Evolutionary conservation across 2,113 vertebrate species (phyloP).

Genomic region (Stercorarius parasiticus): DNA sequence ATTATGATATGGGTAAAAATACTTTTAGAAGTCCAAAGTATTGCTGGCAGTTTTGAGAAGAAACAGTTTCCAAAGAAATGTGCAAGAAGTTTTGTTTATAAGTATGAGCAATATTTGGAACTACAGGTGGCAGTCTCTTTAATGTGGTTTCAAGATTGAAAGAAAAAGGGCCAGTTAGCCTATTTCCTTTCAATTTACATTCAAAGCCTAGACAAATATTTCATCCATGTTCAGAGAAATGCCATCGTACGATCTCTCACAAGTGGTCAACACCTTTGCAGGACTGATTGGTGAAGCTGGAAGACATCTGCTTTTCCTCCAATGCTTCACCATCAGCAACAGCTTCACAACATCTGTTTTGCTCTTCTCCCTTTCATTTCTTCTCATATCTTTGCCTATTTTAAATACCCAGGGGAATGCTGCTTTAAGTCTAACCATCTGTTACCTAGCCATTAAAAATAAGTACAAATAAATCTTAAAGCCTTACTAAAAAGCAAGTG

Average conservation of each 20-base stretch:
- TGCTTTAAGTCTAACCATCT: conserved; percentile 40
- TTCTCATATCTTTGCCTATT: background rate
- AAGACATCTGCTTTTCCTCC: background rate
- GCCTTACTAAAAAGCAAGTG: background rate
- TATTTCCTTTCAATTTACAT: conserved; percentile 29
- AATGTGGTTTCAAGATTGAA: background rate
- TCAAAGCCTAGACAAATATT: conserved; percentile 35
- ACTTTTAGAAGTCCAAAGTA: background rate
- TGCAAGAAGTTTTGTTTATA: background rate
- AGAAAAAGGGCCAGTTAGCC: background rate
- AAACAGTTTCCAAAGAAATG: background rate
- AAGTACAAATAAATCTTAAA: conserved; percentile 24
- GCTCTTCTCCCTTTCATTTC: background rate
- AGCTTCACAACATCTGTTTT: conserved; percentile 41
- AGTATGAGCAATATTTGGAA: background rate
- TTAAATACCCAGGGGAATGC: background rate
- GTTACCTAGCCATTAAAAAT: conserved; percentile 1
- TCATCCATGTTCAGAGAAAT: conserved; percentile 38
- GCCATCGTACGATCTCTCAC: background rate
- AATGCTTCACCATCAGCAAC: background rate
- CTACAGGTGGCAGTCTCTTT: background rate
- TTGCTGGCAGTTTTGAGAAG: background rate
- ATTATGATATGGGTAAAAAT: background rate
- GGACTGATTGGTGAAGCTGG: background rate
- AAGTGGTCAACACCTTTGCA: background rate